Evolutionary conservation across 2,797 vertebrate species (phyloP), one percentile per base, ranked within the genome.

Genomic region (Chelidonichthys spinosus): DNA sequence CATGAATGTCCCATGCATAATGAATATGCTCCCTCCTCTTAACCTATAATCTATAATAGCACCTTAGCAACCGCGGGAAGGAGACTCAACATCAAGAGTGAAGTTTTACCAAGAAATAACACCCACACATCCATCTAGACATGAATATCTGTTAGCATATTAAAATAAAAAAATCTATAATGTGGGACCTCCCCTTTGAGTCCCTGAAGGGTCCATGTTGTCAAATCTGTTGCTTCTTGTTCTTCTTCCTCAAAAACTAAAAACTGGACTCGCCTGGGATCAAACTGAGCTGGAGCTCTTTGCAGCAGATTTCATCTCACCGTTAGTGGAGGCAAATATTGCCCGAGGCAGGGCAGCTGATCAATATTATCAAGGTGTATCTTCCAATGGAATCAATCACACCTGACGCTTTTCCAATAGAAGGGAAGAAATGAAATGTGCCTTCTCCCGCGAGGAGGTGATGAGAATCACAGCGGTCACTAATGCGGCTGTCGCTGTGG

Each of bases 331-430:
- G 58, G 78, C n/a, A 71, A 71, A 82, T 74, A 84, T 83, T 85
- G 85, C 86, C 83, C 70, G 49, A 65, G 84, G 85, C 86, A 53
- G 63, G 61, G 80, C 74, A 79, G 84, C 44, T 81, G 84, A 89
- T 93, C 92, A 76, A 90, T 90, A 90, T 87, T 89, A 91, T 92
- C 86, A 91, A 87, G 82, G 89, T 86, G 88, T 81, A 90, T 91
- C 91, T 87, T 84, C 90, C 90, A 85, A 89, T 88, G 69, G 79
- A 91, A 92, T 92, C 92, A 91, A 92, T 91, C 90, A 89, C 79
- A 76, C 66, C 64, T 86, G 91, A 92, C 75, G 13, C 81, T 11
- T 92, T 88, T 85, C 84, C 87, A 43, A 88, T 91, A 72, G 46
- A 73, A 42, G 33, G 58, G 72, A 63, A 85, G 71, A 81, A 82